Conservation (phyloP, 1,140 invertebrate genomes). For the Drosophila albomicans region DNA sequence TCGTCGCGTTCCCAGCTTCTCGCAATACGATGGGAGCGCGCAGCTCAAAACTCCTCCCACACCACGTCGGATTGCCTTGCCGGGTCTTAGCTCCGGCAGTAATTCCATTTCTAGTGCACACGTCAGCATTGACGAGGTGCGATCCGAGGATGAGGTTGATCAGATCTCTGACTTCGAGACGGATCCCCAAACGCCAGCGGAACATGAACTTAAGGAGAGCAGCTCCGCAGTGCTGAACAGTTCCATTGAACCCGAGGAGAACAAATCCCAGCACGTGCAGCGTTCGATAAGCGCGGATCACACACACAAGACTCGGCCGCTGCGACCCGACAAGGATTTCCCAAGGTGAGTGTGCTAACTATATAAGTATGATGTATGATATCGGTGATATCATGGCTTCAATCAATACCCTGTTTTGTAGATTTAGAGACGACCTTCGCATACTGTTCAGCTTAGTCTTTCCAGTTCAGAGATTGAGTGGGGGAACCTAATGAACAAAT, state of each 20-base stretch:
- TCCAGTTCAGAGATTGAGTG: conserved; percentile 31
- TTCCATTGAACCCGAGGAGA: not conserved
- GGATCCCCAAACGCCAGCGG: conserved; percentile 31
- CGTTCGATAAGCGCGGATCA: conserved; percentile 71
- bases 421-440: conserved; percentile 11
- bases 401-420: too few species aligned
- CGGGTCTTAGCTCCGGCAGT: conserved; percentile 31
- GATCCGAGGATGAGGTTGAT: conserved; percentile 80
- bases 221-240: conserved; percentile 53
- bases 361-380: not conserved
- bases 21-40: conserved; percentile 32
- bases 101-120: conserved; percentile 51
- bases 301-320: conserved; percentile 9
- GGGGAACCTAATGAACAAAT: conserved; percentile 37
- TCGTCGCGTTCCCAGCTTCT: conserved; percentile 54
- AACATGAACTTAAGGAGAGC: conserved; percentile 46
- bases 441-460: conserved; percentile 4
- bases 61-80: conserved; percentile 48
- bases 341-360: conserved; percentile 60
- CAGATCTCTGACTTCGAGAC: conserved; percentile 75
- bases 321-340: conserved; percentile 65
- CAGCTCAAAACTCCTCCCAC: conserved; percentile 38
- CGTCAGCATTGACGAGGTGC: conserved; percentile 77
- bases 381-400: too few species aligned
- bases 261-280: conserved; percentile 53